Evolutionary conservation across 2,797 vertebrate species (phyloP), one percentile per base, ranked within the genome.

Genomic region (Hozukius guyotensis): DNA sequence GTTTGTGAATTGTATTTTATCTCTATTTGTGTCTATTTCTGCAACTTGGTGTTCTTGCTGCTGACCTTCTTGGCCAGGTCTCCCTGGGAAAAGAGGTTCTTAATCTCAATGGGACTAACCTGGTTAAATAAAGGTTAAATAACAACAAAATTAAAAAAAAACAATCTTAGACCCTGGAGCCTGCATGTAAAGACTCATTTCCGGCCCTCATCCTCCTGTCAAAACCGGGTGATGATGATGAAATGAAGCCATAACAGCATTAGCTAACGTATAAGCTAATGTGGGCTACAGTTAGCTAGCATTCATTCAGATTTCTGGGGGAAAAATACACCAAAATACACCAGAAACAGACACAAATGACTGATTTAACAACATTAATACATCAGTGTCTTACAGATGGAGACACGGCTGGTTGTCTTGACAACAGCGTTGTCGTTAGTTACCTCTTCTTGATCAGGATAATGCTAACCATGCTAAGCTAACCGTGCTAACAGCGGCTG

Each of bases 391-490:
- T 52, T 6, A 11, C 3, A 32, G 5, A 0, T 14, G 0, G 5
- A 6, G 2, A 4, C 1, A 12, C 5, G 2, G 0, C 5, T 4
- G 12, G 1, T 9, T 10, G n/a, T 24, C 6, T 1, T 1, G 32
- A 22, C 13, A 8, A 5, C 11, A 12, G 7, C 9, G 22, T 20
- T 31, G 11, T 18, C 5, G 7, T 70, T 32, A 56, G 74, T 80
- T 31, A 34, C 22, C 56, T 52, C 22, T 53, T 20, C 14, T 18
- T 24, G 13, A 66, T 53, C 49, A 55, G 52, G 75, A 36, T 32
- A 46, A 27, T 5, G 90, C 85, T 89, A 89, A 87, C 56, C 72
- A 62, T 32, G 87, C 79, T 87, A 86, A 80, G 36, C 36, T 38
- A 89, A 87, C 61, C 71, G 36, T 32, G 87, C 79, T 87, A 86